Evolutionary conservation across 2,888 invertebrate species (phyloP), one percentile per base, ranked within the genome.

Genomic region (Entomobrya multifasciata): DNA sequence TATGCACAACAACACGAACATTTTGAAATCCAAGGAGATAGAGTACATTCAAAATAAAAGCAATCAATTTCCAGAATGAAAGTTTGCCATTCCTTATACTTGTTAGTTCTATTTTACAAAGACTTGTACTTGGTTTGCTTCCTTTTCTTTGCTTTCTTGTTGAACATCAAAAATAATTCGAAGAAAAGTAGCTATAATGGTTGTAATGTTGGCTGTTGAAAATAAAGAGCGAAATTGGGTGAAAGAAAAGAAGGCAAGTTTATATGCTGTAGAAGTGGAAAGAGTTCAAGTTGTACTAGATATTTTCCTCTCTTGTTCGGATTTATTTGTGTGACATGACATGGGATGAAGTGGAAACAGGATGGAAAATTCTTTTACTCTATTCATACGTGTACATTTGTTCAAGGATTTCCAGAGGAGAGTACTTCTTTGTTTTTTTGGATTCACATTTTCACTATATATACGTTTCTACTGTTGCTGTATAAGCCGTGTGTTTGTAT

Each of bases 281-380:
- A 72, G 17, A 20, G 22, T 41, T 76, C 22, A 36, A 41, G 52
- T 80, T 49, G 67, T 22, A 77, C 22, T 65, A 62, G 11, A 30
- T 72, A 76, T 67, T 44, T 55, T 84, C 30, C 55, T 78, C 55
- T 78, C 87, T 78, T 81, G 72, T 78, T 83, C 67, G 55, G 82
- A 87, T 83, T 83, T 87, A 74, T 83, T 83, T 87, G 78, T 79
- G 78, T 65, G 80, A 79, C 72, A 72, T 72, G 85, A 72, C 72
- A 72, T 72, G 85, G 79, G 25, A 70, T 25, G 70, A 47, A 36
- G 70, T 25, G 25, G 65, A 30, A 27, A 41, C 44, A 44, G 22
- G 15, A 44, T 11, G 13, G 44, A n/a, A 49, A 41, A 30, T n/a
- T 65, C 10, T 60, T n/a, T n/a, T n/a, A n/a, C n/a, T n/a, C n/a